phyloP scores from a whole-genome alignment of 2,797 vertebrate species.

The Rhinogobio ventralis region DNA sequence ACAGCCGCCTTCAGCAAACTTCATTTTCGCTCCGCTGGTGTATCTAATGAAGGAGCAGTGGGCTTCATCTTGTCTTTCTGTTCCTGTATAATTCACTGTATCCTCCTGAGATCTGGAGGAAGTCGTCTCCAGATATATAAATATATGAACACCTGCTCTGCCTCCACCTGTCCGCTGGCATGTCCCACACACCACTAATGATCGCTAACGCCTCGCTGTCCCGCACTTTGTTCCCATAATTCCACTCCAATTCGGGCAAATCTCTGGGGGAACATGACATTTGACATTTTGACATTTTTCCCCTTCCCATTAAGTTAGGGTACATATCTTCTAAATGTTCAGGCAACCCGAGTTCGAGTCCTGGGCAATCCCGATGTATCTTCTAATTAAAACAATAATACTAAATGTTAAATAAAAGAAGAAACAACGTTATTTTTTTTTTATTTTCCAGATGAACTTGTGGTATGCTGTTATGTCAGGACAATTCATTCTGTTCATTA shows the following conservation, averaged over 20 bases:
- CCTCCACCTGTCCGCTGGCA: slow-evolving; percentile 64
- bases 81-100: slow-evolving; percentile 35
- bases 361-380: too few relatives aligned
- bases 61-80: background rate
- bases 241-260: slow-evolving; percentile 57
- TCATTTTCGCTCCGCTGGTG: slow-evolving; percentile 16
- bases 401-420: too few relatives aligned
- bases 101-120: slow-evolving; percentile 53
- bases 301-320: background rate
- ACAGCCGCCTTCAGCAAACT: background rate
- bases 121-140: slow-evolving; percentile 23
- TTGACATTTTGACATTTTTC: too few relatives aligned
- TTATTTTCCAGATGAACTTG: too few relatives aligned
- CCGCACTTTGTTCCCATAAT: slow-evolving; percentile 71
- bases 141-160: slow-evolving; percentile 71
- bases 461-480: too few relatives aligned
- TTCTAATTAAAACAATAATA: too few relatives aligned
- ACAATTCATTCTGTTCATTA: too few relatives aligned
- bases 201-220: slow-evolving; percentile 59
- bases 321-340: too few relatives aligned
- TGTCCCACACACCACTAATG: slow-evolving; percentile 62
- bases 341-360: too few relatives aligned
- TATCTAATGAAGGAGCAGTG: slow-evolving; percentile 24
- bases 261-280: slow-evolving; percentile 16
- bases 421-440: too few relatives aligned